phyloP scores from a whole-genome alignment of 2,888 invertebrate genomes.

The Harmothoe impar region DNA sequence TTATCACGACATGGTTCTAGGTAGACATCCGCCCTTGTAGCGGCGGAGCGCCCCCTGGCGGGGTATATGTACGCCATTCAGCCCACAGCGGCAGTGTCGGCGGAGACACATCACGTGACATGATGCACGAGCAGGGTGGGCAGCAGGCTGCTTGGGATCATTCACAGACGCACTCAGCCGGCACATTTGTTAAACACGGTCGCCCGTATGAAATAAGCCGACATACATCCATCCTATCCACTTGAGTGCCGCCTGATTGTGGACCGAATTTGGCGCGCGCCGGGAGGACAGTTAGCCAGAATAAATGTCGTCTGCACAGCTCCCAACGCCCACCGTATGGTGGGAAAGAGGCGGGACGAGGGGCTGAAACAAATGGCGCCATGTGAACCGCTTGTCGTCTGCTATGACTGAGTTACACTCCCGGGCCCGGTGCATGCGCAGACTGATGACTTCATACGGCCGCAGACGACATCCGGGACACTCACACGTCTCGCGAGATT shows the following conservation, averaged over 20 bases:
- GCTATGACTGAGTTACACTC: not conserved
- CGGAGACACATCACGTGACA: not conserved
- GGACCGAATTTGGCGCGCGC: not conserved
- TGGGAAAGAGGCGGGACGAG: not conserved
- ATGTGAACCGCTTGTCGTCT: not conserved
- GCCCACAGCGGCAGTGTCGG: not conserved
- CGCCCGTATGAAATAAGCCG: conserved; percentile 26
- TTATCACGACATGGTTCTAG: too few relatives aligned
- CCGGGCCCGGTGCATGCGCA: conserved; percentile 25
- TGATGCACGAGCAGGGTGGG: not conserved
- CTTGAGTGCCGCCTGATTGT: not conserved
- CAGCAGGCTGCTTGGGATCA: not conserved
- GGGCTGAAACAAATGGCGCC: conserved; percentile 25
- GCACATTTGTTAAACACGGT: conserved; percentile 32
- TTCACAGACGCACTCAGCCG: conserved; percentile 10
- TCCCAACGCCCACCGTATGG: conserved; percentile 44
- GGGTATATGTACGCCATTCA: not conserved
- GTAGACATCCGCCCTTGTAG: too few relatives aligned
- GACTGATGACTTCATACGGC: conserved; percentile 39
- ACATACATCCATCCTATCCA: conserved; percentile 35
- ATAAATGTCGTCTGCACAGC: conserved; percentile 27
- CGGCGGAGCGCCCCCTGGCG: not conserved
- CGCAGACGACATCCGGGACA: conserved; percentile 50
- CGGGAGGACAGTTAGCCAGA: conserved; percentile 9
- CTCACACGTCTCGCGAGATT: conserved; percentile 52